phyloP scores from a whole-genome alignment of 2,113 vertebrate genomes.

The Tylochromis polylepis region DNA sequence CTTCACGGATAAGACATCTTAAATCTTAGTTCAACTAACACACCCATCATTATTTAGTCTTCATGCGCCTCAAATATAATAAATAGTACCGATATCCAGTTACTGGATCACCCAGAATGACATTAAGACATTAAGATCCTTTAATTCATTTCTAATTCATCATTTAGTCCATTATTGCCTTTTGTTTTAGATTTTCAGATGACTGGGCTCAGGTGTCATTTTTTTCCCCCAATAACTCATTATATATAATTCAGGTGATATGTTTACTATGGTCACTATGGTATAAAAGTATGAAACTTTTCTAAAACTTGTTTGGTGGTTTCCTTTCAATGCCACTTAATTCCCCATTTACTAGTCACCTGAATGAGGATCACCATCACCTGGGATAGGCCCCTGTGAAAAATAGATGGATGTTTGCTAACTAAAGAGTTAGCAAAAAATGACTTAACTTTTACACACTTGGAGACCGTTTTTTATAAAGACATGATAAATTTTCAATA shows the following conservation, averaged over 20 bases:
- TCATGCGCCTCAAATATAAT: not conserved
- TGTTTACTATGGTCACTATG: not conserved
- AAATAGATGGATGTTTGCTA: not conserved
- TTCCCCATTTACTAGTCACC: not conserved
- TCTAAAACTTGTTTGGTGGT: not conserved
- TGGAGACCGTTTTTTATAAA: not conserved
- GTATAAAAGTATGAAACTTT: not conserved
- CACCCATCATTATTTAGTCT: not conserved
- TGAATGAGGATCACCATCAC: not conserved
- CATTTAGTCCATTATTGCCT: not conserved
- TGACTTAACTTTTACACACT: not conserved
- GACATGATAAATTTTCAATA: not conserved
- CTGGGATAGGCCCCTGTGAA: not conserved
- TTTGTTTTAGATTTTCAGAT: not conserved
- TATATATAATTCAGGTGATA: not conserved
- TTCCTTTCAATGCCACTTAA: not conserved
- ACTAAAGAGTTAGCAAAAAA: not conserved
- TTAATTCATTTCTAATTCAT: not conserved
- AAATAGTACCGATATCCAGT: not conserved
- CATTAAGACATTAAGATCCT: not conserved
- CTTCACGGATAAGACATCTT: not conserved
- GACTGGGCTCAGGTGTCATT: not conserved
- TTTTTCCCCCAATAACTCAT: not conserved
- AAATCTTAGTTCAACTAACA: not conserved
- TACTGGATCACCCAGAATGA: not conserved